Evolutionary conservation across 2,888 invertebrate species (phyloP).

Genomic region (Amphipoea lucens): DNA sequence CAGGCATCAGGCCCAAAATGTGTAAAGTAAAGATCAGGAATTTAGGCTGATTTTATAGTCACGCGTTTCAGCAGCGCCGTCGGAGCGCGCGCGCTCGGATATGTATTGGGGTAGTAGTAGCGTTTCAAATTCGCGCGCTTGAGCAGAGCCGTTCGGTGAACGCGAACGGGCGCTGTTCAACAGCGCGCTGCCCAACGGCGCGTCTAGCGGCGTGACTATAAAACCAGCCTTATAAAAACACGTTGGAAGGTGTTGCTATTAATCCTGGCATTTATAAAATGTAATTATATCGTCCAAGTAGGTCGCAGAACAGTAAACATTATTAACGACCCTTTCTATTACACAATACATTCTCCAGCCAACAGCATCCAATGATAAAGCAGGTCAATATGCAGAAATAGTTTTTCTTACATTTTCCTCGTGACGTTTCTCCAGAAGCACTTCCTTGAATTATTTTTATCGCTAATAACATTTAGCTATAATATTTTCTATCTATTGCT

Average conservation of each 20-base stretch:
- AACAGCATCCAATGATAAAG: slow-evolving; percentile 39
- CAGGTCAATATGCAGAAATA: slow-evolving; percentile 64
- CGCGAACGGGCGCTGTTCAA: no score
- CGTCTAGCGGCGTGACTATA: no score
- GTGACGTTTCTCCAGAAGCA: slow-evolving; percentile 21
- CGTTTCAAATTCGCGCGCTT: no score
- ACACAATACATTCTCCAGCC: slow-evolving; percentile 53
- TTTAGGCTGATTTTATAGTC: no score
- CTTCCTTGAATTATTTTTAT: slow-evolving; percentile 50
- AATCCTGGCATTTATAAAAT: slow-evolving; percentile 18
- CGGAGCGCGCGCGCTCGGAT: no score
- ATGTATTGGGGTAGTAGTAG: no score
- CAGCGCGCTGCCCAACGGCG: no score
- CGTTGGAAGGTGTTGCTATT: background rate
- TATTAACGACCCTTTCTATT: slow-evolving; percentile 55
- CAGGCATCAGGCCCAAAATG: background rate
- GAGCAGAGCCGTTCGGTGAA: no score
- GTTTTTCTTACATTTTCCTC: slow-evolving; percentile 54
- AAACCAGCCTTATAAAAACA: no score
- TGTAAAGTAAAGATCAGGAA: background rate
- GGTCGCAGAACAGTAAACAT: slow-evolving; percentile 54
- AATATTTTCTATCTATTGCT: background rate
- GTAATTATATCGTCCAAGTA: slow-evolving; percentile 21
- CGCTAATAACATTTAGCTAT: background rate
- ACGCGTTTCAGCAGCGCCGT: no score